These are phyloP conservation scores for Casuarius casuarius DNA, from an alignment of 2,113 vertebrate genomes.

Conservation along the genomic window DNA sequence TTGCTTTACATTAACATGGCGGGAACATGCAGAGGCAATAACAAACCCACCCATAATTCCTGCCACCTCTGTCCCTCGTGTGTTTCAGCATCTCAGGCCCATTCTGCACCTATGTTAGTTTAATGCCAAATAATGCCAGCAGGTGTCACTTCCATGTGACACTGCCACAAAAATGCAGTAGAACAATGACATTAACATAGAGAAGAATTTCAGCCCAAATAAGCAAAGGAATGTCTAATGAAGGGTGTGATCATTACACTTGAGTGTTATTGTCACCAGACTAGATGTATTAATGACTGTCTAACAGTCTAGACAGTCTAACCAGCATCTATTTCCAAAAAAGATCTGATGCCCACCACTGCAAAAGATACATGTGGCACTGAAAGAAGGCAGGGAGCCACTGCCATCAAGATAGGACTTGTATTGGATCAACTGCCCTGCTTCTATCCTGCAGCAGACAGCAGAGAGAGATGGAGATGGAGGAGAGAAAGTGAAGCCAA, in stretches of 20 bases:
- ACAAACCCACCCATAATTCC: not conserved
- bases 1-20: rapidly evolving
- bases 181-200: not conserved
- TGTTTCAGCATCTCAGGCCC: too few species aligned
- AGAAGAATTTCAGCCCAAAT: not conserved
- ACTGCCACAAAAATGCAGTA: not conserved
- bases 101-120: not conserved
- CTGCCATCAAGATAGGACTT: not conserved
- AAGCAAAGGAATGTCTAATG: not conserved
- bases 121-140: not conserved
- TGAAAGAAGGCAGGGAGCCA: not conserved
- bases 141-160: not conserved
- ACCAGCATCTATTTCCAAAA: not conserved
- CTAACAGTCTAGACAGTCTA: not conserved
- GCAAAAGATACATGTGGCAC: not conserved
- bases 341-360: not conserved
- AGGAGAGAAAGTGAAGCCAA: not conserved
- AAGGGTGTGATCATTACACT: not conserved
- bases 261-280: not conserved
- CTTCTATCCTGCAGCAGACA: not conserved
- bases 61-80: not conserved
- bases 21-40: not conserved
- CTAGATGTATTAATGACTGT: not conserved
- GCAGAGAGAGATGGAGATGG: not conserved
- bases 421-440: rapidly evolving